phyloP scores from a whole-genome alignment of 2,797 vertebrate species.

The Muraenolepis orangiensis region DNA sequence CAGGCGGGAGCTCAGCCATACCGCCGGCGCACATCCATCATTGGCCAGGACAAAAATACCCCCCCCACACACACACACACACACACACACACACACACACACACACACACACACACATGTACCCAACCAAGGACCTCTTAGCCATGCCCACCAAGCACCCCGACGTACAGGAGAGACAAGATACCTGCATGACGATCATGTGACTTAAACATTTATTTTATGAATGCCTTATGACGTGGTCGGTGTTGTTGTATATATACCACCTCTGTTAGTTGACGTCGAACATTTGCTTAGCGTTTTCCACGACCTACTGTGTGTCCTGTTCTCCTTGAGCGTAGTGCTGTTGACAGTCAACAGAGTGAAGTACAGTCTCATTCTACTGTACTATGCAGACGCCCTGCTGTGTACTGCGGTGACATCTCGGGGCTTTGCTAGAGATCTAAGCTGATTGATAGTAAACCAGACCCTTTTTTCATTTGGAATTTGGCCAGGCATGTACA shows the following conservation, averaged over 20 bases:
- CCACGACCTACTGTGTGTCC: too few relatives aligned
- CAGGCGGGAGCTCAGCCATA: slow-evolving; percentile 39
- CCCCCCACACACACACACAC: neutral
- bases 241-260: too few relatives aligned
- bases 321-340: too few relatives aligned
- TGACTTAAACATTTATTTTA: neutral
- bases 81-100: too few relatives aligned
- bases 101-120: too few relatives aligned
- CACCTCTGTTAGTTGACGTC: too few relatives aligned
- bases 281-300: too few relatives aligned
- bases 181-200: neutral
- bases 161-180: neutral
- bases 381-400: too few relatives aligned
- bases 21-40: slow-evolving; percentile 46
- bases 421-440: neutral
- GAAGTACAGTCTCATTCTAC: too few relatives aligned
- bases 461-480: neutral
- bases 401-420: neutral
- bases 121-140: neutral
- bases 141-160: neutral
- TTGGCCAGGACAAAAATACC: neutral
- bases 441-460: neutral
- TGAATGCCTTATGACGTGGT: too few relatives aligned
- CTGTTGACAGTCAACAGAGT: too few relatives aligned
- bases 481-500: neutral